These are phyloP conservation scores for Chloroceryle aenea DNA, from an alignment of 2,113 vertebrate genomes.

Conservation along the genomic window DNA sequence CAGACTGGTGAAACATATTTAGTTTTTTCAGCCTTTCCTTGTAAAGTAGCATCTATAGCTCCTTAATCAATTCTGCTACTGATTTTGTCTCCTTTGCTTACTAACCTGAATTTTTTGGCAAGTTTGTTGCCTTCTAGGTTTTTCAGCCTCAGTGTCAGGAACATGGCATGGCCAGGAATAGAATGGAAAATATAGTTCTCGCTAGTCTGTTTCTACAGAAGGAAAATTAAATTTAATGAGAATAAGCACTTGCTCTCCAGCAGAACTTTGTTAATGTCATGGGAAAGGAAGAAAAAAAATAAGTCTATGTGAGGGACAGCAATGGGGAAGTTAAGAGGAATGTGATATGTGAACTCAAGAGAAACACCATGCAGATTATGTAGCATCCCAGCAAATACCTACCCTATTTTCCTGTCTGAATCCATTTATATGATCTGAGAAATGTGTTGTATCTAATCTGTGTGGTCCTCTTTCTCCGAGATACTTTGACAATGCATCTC, in stretches of 20 bases:
- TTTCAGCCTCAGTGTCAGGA: constrained; percentile 27
- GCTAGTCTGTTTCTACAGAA: neutral
- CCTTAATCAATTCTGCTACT: constrained; percentile 2
- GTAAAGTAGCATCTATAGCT: neutral
- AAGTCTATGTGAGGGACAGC: neutral
- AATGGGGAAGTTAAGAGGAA: neutral
- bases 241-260: neutral
- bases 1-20: neutral
- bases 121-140: constrained; percentile 1
- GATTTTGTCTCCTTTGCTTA: constrained; percentile 32
- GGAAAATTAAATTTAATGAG: neutral
- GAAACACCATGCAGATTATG: neutral
- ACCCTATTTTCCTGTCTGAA: neutral
- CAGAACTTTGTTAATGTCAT: neutral
- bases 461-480: neutral
- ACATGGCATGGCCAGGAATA: neutral
- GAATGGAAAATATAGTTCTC: neutral
- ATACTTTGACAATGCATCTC: neutral
- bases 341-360: neutral
- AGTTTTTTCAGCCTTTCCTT: neutral
- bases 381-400: neutral
- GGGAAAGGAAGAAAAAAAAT: neutral
- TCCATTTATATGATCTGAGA: neutral
- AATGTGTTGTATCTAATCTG: neutral
- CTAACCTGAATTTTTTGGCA: constrained; percentile 3